Evolutionary conservation across 2,888 invertebrate species (phyloP), one percentile per base, ranked within the genome.

Genomic region (Adineta ricciae): DNA sequence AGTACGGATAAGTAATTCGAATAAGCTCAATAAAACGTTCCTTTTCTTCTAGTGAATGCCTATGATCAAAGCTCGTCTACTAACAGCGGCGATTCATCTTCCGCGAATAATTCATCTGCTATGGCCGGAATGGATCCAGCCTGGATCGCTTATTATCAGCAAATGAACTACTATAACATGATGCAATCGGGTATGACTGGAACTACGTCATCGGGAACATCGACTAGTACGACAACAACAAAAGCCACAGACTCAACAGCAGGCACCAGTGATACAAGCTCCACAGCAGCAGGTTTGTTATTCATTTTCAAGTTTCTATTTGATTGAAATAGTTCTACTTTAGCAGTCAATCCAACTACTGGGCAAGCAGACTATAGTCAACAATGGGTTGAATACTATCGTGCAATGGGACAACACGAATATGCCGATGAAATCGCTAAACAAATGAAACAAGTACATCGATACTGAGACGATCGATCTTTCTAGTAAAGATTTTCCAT

Each of bases 341-440:
- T 73, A 52, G 73, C n/a, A 36, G 27, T 72, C 14, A 46, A 83
- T 50, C 11, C 83, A n/a, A 24, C 49, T 21, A 41, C 83, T 11
- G 72, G 73, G 5, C 86, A 84, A 82, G 41, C 86, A 21, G 86
- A 86, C 54, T 86, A 86, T 83, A 84, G 73, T 38, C 82, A 84
- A 83, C 83, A 83, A 46, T 86, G 86, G 86, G 82, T 86, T 49
- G 86, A 86, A 49, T 86, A 86, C 21, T 86, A 86, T 82, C 50
- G 86, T 54, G 50, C 83, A 5, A 49, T 84, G n/a, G 86, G 86
- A 46, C 72, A 83, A 83, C n/a, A 83, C 36, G 86, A 84, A 36
- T 50, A 72, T 46, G 86, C 86, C 49, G 84, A 86, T n/a, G 84
- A 83, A 41, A 84, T 85, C 27, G 56, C 52, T 41, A 52, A 52